These are phyloP conservation scores for Fragum fragum DNA, from an alignment of 2,888 invertebrate species.

Conservation along the genomic window DNA sequence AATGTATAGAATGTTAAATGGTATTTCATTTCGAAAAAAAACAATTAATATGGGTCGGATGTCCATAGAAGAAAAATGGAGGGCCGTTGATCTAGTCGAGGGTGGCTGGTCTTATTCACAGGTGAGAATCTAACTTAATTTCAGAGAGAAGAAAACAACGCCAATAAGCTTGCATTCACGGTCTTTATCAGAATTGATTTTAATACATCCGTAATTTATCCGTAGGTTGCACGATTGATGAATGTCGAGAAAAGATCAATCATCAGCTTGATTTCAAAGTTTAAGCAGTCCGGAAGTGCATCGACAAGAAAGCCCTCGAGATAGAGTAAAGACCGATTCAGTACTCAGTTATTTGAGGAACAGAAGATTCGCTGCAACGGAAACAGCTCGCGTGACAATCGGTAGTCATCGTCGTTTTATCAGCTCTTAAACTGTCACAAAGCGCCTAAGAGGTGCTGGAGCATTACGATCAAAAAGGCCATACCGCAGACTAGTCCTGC, in stretches of 20 bases:
- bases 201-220: not conserved
- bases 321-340: constrained; percentile 29
- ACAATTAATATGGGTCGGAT: no score
- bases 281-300: constrained; percentile 40
- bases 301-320: constrained; percentile 13
- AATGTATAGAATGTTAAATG: no score
- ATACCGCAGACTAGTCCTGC: not conserved
- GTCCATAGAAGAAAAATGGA: no score
- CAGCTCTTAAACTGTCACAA: constrained; percentile 24
- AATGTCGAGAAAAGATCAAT: constrained; percentile 1
- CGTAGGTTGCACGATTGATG: constrained; percentile 13
- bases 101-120: no score
- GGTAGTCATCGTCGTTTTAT: constrained; percentile 19
- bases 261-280: constrained; percentile 21
- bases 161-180: not conserved
- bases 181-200: not conserved
- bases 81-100: no score
- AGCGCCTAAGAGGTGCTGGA: not conserved
- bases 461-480: not conserved
- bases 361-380: not conserved
- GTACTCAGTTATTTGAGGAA: constrained; percentile 22
- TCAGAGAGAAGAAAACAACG: no score
- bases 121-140: no score
- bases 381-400: constrained; percentile 25
- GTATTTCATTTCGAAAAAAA: no score